Evolutionary conservation across 2,797 vertebrate genomes (phyloP), one percentile per base, ranked within the genome.

Genomic region (Pygocentrus nattereri): DNA sequence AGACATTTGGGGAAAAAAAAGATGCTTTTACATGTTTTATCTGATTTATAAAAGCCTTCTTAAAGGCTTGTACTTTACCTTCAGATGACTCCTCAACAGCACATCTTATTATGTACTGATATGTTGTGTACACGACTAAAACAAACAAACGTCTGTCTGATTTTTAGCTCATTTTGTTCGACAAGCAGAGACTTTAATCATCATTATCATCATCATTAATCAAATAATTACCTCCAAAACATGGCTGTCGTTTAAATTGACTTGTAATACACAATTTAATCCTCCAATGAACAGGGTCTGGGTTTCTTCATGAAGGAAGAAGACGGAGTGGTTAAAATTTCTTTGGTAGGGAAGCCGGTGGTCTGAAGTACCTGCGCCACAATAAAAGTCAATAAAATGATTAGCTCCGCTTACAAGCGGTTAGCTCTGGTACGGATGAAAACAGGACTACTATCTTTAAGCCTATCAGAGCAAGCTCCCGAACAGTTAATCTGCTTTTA

Each of bases 241-340:
- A 4, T 13, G n/a, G 54, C 44, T 65, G 27, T 82, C 5, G 5
- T 85, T 70, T 50, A 88, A 19, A 78, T 93, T 78, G 5, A 95
- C 54, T 71, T 85, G 87, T 0, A 90, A 56, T 0, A 95, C 89
- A 83, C 82, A 78, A 25, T 90, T 87, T 4, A 79, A 85, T 0
- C 90, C 92, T 23, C 94, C 94, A 0, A 94, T 58, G 47, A 90
- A 93, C 16, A 95, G 31, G 27, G 89, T 89, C 1, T 75, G 86
- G 0, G 84, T 84, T 16, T 87, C 87, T 0, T 89, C 88, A 2
- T 83, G 18, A 15, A 89, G 89, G 18, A 81, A 91, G 1, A 95
- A 81, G 0, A 95, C 90, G 0, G 78, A 93, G 58, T 92, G 86
- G 1, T 87, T 91, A 64, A 93, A 90, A 23, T 10, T 0, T 4